Conservation (phyloP, 2,113 vertebrate genomes). For the Numenius arquata region DNA sequence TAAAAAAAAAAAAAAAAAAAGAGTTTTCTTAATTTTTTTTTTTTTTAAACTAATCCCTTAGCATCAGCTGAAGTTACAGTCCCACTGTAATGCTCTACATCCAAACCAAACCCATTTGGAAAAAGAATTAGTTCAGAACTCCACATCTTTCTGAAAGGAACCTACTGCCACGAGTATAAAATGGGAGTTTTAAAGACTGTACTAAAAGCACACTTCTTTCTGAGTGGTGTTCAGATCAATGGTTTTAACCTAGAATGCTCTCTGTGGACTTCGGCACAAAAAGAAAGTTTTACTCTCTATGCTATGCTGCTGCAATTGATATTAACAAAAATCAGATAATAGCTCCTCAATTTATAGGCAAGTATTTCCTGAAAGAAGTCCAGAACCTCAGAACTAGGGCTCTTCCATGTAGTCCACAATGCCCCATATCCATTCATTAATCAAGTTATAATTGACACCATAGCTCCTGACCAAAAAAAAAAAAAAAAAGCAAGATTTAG, state of each 20-base stretch:
- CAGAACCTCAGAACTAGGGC: not conserved
- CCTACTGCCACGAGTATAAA: not conserved
- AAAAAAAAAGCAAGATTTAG: not conserved
- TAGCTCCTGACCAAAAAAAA: not conserved
- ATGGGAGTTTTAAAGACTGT: not conserved
- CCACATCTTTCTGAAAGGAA: not conserved
- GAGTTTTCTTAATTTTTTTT: no score
- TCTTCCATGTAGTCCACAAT: not conserved
- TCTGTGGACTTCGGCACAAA: not conserved
- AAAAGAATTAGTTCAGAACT: not conserved
- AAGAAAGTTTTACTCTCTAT: not conserved
- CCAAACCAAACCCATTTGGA: not conserved
- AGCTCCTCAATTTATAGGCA: not conserved
- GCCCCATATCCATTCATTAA: not conserved
- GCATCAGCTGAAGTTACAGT: not conserved
- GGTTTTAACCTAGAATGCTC: not conserved
- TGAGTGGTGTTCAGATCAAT: not conserved
- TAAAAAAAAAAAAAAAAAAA: not conserved
- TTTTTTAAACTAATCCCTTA: not conserved
- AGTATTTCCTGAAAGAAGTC: not conserved
- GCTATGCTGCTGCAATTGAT: not conserved
- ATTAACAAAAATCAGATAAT: not conserved
- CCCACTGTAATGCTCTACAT: not conserved
- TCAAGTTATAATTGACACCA: not conserved
- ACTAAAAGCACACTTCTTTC: not conserved